A percentile compares a stretch with the other conserved stretches of the same genome.
Conservation (phyloP, 2,888 invertebrate genomes). For the Drosophila paramelanica region DNA sequence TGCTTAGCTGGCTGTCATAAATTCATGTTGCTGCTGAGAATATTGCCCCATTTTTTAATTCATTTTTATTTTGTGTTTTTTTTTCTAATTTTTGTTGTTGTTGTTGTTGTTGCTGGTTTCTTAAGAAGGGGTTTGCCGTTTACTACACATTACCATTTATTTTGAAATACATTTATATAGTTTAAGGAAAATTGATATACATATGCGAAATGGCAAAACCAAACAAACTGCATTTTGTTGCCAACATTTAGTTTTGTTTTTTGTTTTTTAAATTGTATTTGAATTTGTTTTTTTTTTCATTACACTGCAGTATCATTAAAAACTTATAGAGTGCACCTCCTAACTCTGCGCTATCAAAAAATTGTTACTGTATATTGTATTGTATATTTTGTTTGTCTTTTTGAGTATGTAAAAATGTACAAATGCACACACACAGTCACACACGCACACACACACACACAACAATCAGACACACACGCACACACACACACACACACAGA, state of each 20-base stretch:
- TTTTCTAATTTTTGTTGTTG: too few species aligned
- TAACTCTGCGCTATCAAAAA: constrained; percentile 26
- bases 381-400: constrained; percentile 16
- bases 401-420: constrained; percentile 58
- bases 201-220: constrained; percentile 23
- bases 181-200: constrained; percentile 49
- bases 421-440: constrained; percentile 35
- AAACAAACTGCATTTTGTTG: constrained; percentile 8
- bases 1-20: constrained; percentile 29
- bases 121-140: constrained; percentile 22
- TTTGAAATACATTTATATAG: constrained; percentile 53
- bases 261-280: constrained; percentile 3
- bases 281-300: neutral
- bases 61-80: neutral
- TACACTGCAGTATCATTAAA: constrained; percentile 12
- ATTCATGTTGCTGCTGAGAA: constrained; percentile 42
- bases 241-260: constrained; percentile 7
- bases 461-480: neutral
- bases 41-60: constrained; percentile 9
- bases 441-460: constrained; percentile 8
- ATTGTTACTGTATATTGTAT: constrained; percentile 17
- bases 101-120: neutral
- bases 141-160: constrained; percentile 46
- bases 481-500: neutral
- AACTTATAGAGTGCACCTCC: constrained; percentile 16